Evolutionary conservation across 1,140 invertebrate genomes (phyloP), one percentile per base, ranked within the genome.

Genomic region (Acromyrmex echinatior): DNA sequence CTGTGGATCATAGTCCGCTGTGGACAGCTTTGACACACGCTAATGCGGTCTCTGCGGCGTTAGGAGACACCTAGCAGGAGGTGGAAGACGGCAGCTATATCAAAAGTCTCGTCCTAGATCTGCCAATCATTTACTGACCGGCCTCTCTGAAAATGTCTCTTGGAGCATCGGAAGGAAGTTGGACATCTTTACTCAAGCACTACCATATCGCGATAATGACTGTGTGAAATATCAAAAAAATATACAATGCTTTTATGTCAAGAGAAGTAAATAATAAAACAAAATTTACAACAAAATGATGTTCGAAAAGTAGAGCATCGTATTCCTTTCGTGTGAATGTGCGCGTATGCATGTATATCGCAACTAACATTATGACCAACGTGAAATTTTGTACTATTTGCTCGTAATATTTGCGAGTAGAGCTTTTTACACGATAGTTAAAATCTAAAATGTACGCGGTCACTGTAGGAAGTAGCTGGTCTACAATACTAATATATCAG

Each of bases 1-100:
- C 92, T 18, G 91, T 96, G 71, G 95, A 96, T 91, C 95, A 96
- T 78, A 96, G 96, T 85, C 97, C 97, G 56, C 94, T 97, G 62
- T 97, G 97, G 97, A 97, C 96, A 49, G 96, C 97, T 73, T 95
- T 97, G 86, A 97, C 97, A 28, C 96, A 97, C 92, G 96, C 96
- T 80, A 96, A 96, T 63, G 94, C 96, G 2, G 94, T 96, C 80
- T 94, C 95, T 0, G 94, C 94, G 3, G 94, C 93, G 16, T 94
- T 95, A 51, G 93, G 93, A 28, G 93, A 93, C 80, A 96, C 96
- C 95, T 96, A 96, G 95, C 96, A 96, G 93, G 94, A 95, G 65
- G 91, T 95, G 25, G 95, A 96, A 92, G 91, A 90, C 88, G 95
- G 71, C 74, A 94, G 96, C 31, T 96, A 96, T 87, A 96, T 96